These are phyloP conservation scores for Disparrhopalites patrizii DNA, from an alignment of 2,888 invertebrate genomes.

Conservation along the genomic window DNA sequence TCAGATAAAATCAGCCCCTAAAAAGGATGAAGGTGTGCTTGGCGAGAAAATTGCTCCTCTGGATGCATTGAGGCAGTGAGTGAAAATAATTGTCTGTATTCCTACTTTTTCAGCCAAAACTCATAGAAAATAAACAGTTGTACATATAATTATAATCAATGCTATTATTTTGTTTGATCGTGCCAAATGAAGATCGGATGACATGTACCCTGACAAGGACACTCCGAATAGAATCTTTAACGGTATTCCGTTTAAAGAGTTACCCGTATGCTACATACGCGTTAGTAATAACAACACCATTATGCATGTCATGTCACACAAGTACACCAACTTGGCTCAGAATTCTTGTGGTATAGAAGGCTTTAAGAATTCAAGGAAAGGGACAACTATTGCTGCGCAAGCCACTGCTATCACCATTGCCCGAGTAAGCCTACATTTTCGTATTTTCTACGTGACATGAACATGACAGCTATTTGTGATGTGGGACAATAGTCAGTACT, in stretches of 20 bases:
- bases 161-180: background rate
- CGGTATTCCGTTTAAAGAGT: conserved; percentile 69
- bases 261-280: conserved; percentile 78
- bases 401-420: conserved; percentile 81
- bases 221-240: conserved; percentile 70
- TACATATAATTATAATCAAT: too few species aligned
- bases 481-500: too few species aligned
- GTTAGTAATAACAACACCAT: conserved; percentile 86
- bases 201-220: conserved; percentile 68
- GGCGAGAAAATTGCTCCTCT: conserved; percentile 67
- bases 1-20: conserved; percentile 51
- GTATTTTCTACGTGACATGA: too few species aligned
- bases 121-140: too few species aligned
- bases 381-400: conserved; percentile 95
- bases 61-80: conserved; percentile 58
- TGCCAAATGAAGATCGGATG: conserved; percentile 55
- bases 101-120: too few species aligned
- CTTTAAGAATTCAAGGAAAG: conserved; percentile 90
- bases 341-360: conserved; percentile 85
- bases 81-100: too few species aligned
- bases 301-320: conserved; percentile 65
- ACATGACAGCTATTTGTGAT: too few species aligned
- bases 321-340: conserved; percentile 28
- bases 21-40: conserved; percentile 68
- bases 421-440: too few species aligned